Evolutionary conservation across 1,140 invertebrate species (phyloP).

Genomic region (Drosophila miranda): DNA sequence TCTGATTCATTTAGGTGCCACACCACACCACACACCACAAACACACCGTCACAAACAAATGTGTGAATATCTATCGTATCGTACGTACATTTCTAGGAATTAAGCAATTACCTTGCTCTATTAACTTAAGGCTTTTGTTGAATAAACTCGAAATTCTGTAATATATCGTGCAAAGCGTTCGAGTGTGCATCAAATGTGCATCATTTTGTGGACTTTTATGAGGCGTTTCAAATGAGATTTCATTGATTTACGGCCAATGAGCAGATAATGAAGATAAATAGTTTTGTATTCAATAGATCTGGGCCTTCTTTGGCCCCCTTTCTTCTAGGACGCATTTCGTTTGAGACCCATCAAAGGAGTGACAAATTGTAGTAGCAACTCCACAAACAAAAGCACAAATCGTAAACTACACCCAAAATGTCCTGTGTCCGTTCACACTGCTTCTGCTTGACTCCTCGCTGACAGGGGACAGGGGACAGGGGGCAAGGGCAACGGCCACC

Average conservation of each 20-base stretch:
- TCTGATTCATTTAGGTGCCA: slow-evolving; percentile 22
- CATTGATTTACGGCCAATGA: too few relatives aligned
- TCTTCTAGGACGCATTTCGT: neutral
- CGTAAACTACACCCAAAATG: slow-evolving; percentile 20
- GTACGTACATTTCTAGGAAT: neutral
- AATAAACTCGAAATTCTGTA: slow-evolving; percentile 25
- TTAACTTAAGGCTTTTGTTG: slow-evolving; percentile 12
- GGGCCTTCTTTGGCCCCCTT: too few relatives aligned
- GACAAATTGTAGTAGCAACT: too few relatives aligned
- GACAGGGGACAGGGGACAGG: slow-evolving; percentile 6
- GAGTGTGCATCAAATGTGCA: too few relatives aligned
- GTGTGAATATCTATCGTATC: slow-evolving; percentile 9
- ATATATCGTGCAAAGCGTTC: too few relatives aligned
- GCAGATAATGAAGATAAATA: too few relatives aligned
- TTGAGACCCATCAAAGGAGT: neutral
- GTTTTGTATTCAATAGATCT: neutral
- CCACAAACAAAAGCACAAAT: neutral
- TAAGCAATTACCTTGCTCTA: too few relatives aligned
- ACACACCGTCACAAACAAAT: slow-evolving; percentile 1
- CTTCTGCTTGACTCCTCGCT: neutral
- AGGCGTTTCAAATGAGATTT: too few relatives aligned
- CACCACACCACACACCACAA: too few relatives aligned
- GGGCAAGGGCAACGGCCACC: neutral
- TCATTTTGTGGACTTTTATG: too few relatives aligned
- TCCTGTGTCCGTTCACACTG: neutral